Conservation (phyloP, 2,113 vertebrate genomes). For the Orientallactaga bullata region DNA sequence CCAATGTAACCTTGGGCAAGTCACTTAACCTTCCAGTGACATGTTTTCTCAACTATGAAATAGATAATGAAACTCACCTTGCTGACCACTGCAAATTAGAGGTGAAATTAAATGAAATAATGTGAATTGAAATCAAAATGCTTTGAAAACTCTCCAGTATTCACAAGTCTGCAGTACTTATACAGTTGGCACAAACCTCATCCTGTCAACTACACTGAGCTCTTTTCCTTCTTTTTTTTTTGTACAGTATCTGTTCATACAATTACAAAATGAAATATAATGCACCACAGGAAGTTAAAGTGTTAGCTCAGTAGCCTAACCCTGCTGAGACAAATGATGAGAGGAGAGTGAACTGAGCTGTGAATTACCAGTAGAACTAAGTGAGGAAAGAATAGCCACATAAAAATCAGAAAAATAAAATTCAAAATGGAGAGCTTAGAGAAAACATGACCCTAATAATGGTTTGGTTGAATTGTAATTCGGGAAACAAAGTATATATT, state of each 20-base stretch:
- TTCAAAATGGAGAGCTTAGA: background rate
- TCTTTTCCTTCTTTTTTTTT: background rate
- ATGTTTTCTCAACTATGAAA: constrained; percentile 23
- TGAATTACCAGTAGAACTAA: constrained; percentile 42
- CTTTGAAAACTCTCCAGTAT: constrained; percentile 21
- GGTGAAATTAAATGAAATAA: constrained; percentile 24
- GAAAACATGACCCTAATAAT: background rate
- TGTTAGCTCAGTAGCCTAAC: constrained; percentile 11
- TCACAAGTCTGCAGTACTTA: background rate
- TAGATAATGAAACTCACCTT: background rate
- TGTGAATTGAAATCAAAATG: background rate
- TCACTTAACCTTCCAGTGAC: background rate
- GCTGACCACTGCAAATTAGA: background rate
- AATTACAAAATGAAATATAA: constrained; percentile 64
- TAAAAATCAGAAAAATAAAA: background rate
- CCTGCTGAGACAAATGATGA: background rate
- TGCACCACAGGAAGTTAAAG: background rate
- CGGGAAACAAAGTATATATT: background rate
- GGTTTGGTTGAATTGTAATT: background rate
- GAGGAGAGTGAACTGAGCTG: constrained; percentile 29
- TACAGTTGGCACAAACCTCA: background rate
- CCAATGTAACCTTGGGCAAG: background rate
- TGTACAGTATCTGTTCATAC: background rate
- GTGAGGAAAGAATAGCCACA: background rate
- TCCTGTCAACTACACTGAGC: background rate